These are phyloP conservation scores for Hydropsyche tenuis DNA, from an alignment of 1,140 invertebrate species.

Conservation along the genomic window DNA sequence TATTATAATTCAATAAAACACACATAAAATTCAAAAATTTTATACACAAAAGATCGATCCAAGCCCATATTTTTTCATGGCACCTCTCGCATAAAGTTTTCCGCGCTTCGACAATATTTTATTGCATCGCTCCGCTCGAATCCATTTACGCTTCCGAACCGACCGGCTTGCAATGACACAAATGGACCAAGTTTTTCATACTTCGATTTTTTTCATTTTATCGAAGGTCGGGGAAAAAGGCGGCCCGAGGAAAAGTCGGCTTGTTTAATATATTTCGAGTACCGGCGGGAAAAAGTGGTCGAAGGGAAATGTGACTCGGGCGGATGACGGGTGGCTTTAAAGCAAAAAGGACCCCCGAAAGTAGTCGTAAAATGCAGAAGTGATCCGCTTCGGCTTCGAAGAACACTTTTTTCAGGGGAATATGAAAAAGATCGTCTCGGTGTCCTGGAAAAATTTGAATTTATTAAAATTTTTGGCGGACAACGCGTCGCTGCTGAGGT, in stretches of 20 bases:
- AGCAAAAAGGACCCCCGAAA: slow-evolving; percentile 12
- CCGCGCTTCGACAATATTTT: slow-evolving; percentile 22
- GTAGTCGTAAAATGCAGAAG: slow-evolving; percentile 25
- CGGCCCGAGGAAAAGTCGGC: neutral
- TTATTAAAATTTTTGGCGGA: no score
- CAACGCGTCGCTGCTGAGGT: no score
- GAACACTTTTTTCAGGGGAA: neutral
- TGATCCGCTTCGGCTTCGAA: neutral
- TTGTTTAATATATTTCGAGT: slow-evolving; percentile 22
- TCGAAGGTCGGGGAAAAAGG: neutral
- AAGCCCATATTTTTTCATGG: no score
- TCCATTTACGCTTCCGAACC: slow-evolving; percentile 2
- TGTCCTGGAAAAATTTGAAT: no score
- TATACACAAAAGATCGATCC: no score
- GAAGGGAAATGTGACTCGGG: slow-evolving; percentile 5
- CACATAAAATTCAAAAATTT: no score
- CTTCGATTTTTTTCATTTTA: slow-evolving; percentile 14
- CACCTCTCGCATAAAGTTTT: no score
- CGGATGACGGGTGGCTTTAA: slow-evolving; percentile 17
- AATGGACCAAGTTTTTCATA: slow-evolving; percentile 26
- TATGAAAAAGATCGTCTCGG: slow-evolving; percentile 4
- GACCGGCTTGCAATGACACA: slow-evolving; percentile 17
- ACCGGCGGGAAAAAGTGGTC: neutral
- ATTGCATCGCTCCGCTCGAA: slow-evolving; percentile 5
- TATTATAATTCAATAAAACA: no score